phyloP scores from a whole-genome alignment of 2,888 invertebrate genomes.

The Asteroscopus sphinx region DNA sequence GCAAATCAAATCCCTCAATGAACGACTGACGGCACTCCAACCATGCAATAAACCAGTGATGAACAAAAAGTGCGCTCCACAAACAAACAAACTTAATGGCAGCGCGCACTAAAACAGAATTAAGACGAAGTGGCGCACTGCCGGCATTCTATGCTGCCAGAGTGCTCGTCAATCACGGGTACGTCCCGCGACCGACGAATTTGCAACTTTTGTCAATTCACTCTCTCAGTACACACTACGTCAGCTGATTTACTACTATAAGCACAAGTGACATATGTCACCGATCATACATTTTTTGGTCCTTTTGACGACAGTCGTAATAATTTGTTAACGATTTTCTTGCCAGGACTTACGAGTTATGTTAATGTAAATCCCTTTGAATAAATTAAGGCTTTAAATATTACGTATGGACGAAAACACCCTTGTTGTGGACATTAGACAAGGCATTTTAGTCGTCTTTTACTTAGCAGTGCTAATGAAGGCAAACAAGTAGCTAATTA shows the following conservation, averaged over 20 bases:
- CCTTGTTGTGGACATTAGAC: neutral
- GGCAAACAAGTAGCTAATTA: constrained; percentile 51
- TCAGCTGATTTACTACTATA: constrained; percentile 19
- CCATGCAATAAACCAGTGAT: constrained; percentile 28
- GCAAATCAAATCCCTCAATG: constrained; percentile 21
- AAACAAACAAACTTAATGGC: constrained; percentile 51
- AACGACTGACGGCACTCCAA: constrained; percentile 19
- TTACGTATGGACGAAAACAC: neutral
- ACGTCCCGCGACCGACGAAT: constrained; percentile 27
- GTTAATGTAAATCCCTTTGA: neutral
- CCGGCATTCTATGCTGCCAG: constrained; percentile 24
- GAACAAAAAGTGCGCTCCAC: constrained; percentile 33
- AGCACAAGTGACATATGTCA: constrained; percentile 4
- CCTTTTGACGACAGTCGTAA: neutral
- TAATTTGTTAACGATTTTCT: constrained; percentile 5
- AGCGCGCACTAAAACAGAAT: constrained; percentile 62
- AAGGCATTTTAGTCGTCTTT: constrained; percentile 22
- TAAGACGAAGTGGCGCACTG: constrained; percentile 61
- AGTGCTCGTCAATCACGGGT: constrained; percentile 66
- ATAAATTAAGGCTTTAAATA: neutral
- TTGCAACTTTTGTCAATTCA: constrained; percentile 53
- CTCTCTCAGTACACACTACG: constrained; percentile 3
- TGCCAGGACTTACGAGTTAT: neutral
- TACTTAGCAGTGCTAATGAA: constrained; percentile 38
- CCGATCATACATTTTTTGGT: neutral